These are phyloP conservation scores for Meloidogyne exigua DNA, from an alignment of 1,140 invertebrate species.

Conservation along the genomic window DNA sequence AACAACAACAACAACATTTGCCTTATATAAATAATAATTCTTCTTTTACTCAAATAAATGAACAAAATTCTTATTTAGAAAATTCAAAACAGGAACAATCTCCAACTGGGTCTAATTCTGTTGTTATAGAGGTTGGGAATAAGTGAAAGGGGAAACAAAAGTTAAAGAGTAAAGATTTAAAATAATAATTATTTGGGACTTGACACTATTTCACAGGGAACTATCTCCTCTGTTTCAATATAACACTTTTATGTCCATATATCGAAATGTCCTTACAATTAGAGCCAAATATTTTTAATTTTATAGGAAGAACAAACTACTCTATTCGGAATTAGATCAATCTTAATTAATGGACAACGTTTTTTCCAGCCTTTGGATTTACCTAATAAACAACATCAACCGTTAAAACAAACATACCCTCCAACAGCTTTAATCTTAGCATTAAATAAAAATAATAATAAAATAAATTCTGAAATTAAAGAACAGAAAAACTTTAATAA, in stretches of 20 bases:
- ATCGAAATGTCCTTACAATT: no score
- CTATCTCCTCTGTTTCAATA: no score
- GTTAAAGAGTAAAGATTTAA: no score
- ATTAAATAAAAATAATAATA: background rate
- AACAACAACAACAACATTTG: background rate
- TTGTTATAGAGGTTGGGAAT: background rate
- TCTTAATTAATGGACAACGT: slow-evolving; percentile 28
- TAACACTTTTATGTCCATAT: no score
- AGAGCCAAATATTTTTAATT: background rate
- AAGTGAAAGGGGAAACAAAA: no score
- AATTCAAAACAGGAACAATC: background rate
- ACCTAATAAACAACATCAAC: background rate
- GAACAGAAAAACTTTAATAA: background rate
- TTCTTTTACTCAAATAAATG: background rate
- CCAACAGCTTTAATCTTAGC: background rate
- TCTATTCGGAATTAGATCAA: slow-evolving; percentile 19
- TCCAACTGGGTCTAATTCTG: background rate
- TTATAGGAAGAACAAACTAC: slow-evolving; percentile 17
- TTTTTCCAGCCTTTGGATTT: slow-evolving; percentile 17
- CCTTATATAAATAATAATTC: background rate
- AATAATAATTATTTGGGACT: no score
- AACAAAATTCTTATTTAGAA: background rate
- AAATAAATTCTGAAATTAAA: background rate
- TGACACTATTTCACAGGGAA: no score
- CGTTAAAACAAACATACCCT: background rate